Evolutionary conservation across 2,797 vertebrate genomes (phyloP).

Genomic region (Tapera naevia): DNA sequence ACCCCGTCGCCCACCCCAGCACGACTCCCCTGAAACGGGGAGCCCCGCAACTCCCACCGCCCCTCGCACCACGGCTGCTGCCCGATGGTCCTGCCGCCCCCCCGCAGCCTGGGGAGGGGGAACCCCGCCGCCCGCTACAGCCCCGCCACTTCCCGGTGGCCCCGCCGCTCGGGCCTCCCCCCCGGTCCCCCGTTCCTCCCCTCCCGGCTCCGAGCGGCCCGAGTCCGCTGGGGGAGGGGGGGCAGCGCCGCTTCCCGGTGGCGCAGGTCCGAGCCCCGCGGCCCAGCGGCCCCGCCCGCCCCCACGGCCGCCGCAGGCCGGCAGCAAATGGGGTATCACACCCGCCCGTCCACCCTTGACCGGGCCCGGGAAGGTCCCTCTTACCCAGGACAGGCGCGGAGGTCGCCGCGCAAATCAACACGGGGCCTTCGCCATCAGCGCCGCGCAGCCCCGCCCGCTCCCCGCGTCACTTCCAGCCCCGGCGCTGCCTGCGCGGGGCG

Average conservation of each 20-base stretch:
- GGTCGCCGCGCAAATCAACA: conserved; percentile 19
- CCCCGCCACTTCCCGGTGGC: too few relatives aligned
- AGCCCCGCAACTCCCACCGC: too few relatives aligned
- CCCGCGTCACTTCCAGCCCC: conserved; percentile 37
- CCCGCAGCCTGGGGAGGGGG: too few relatives aligned
- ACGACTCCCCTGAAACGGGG: too few relatives aligned
- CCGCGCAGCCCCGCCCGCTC: background rate
- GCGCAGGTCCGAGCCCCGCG: background rate
- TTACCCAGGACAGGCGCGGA: background rate
- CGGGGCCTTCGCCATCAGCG: background rate
- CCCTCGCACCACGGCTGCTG: too few relatives aligned
- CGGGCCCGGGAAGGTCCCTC: background rate
- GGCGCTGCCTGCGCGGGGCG: background rate
- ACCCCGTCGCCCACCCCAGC: background rate
- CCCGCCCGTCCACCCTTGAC: accelerated
- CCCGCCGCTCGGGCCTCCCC: too few relatives aligned
- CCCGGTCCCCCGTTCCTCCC: too few relatives aligned
- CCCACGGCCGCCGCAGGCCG: background rate
- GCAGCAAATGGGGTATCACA: background rate
- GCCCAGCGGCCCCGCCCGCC: background rate
- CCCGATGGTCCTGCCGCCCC: too few relatives aligned
- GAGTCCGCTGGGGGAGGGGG: background rate
- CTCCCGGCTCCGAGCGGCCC: background rate
- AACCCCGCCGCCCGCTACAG: too few relatives aligned
- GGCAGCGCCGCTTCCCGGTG: background rate